Evolutionary conservation across 2,113 vertebrate genomes (phyloP).

Genomic region (Carlito syrichta): DNA sequence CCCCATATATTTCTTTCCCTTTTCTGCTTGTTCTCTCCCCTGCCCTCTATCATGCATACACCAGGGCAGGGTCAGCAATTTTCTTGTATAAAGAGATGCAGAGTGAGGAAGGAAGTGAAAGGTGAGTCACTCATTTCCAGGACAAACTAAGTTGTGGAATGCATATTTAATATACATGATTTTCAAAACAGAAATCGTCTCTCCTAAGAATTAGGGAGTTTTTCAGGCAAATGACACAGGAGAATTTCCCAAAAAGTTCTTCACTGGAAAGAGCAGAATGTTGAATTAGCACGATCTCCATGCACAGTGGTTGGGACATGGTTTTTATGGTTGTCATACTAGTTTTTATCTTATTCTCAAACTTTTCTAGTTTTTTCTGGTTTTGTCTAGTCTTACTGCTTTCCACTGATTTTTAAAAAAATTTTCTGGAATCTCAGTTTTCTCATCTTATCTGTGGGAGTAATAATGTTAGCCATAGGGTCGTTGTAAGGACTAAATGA

Average conservation of each 20-base stretch:
- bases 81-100: conserved; percentile 50
- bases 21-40: conserved; percentile 14
- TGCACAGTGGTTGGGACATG: background rate
- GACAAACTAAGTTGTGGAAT: conserved; percentile 24
- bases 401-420: background rate
- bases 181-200: background rate
- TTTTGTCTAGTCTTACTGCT: background rate
- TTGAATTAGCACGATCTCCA: background rate
- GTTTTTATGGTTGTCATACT: background rate
- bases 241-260: background rate
- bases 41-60: conserved; percentile 26
- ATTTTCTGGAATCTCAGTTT: background rate
- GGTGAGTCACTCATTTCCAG: conserved; percentile 29
- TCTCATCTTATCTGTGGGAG: background rate
- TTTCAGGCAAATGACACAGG: conserved; percentile 11
- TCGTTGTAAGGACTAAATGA: background rate
- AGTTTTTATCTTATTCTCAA: background rate
- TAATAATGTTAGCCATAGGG: background rate
- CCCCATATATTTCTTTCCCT: conserved; percentile 26
- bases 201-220: conserved; percentile 27
- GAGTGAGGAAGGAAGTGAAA: conserved; percentile 30
- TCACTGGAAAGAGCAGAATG: background rate
- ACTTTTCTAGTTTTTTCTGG: too few relatives aligned
- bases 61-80: conserved; percentile 44
- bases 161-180: conserved; percentile 49